Evolutionary conservation across 1,140 invertebrate genomes (phyloP).

Genomic region (Achroia grisella): DNA sequence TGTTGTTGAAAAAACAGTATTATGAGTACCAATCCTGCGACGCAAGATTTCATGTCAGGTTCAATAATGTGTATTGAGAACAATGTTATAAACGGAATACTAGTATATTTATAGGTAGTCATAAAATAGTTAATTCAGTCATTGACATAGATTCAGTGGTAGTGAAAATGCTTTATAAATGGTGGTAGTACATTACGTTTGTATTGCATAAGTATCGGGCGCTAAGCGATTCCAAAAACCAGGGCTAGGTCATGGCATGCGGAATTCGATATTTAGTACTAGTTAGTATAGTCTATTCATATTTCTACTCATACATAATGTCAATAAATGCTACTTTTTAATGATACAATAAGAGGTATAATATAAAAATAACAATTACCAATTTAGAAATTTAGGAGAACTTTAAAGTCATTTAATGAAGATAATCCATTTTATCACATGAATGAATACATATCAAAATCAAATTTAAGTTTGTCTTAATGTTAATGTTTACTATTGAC

Average conservation of each 20-base stretch:
- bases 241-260: neutral
- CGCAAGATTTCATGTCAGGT: no score
- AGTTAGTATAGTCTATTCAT: neutral
- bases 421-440: no score
- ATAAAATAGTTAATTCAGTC: constrained; percentile 49
- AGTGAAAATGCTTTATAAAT: constrained; percentile 25
- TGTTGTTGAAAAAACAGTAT: no score
- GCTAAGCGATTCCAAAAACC: neutral
- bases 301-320: neutral
- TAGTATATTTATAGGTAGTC: constrained; percentile 34
- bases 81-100: constrained; percentile 23
- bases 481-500: no score
- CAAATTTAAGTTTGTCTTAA: no score
- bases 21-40: no score
- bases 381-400: no score
- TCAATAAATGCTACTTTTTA: no score
- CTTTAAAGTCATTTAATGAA: no score
- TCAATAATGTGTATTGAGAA: constrained; percentile 7
- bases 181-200: neutral
- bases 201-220: neutral
- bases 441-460: no score
- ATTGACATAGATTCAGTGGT: constrained; percentile 42
- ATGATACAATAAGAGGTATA: no score
- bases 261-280: neutral
- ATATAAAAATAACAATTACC: no score